Percentiles rank a stretch among this genome's conserved stretches.
Evolutionary conservation across 2,113 vertebrate species (phyloP).

Genomic region (Excalfactoria chinensis): DNA sequence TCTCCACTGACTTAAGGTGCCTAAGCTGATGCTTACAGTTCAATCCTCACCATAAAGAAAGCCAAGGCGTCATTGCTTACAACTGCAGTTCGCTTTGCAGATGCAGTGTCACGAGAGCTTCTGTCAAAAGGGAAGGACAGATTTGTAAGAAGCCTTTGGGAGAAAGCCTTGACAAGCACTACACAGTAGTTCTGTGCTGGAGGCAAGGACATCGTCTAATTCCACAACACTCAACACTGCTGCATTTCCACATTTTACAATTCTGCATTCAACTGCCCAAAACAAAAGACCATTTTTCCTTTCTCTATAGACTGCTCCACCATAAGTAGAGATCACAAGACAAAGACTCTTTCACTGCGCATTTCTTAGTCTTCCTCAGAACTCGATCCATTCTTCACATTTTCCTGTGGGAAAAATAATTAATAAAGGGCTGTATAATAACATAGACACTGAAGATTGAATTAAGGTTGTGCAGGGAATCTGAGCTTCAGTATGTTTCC

Average conservation of each 20-base stretch:
- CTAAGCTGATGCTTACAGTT: background rate
- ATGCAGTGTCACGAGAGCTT: background rate
- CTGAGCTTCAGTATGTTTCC: background rate
- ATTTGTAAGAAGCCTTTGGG: background rate
- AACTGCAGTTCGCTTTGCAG: background rate
- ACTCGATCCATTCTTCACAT: slow-evolving; percentile 55
- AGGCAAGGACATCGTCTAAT: slow-evolving; percentile 41
- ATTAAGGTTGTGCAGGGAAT: background rate
- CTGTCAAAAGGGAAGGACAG: background rate
- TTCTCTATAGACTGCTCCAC: slow-evolving; percentile 45
- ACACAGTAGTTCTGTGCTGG: slow-evolving; percentile 24
- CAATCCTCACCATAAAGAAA: background rate
- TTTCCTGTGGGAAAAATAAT: slow-evolving; percentile 71
- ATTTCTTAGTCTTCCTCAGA: slow-evolving; percentile 53
- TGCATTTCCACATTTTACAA: slow-evolving; percentile 41
- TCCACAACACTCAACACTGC: slow-evolving; percentile 4
- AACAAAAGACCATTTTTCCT: slow-evolving; percentile 69
- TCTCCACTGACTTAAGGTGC: background rate
- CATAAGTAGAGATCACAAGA: slow-evolving; percentile 48
- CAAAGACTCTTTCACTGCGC: slow-evolving; percentile 59
- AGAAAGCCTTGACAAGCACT: slow-evolving; percentile 21
- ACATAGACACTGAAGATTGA: background rate
- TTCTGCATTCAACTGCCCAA: slow-evolving; percentile 55
- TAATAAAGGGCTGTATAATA: slow-evolving; percentile 24
- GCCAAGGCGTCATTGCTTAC: background rate